Evolutionary conservation across 2,113 vertebrate genomes (phyloP), one percentile per base, ranked within the genome.

Genomic region (Zootoca vivipara): DNA sequence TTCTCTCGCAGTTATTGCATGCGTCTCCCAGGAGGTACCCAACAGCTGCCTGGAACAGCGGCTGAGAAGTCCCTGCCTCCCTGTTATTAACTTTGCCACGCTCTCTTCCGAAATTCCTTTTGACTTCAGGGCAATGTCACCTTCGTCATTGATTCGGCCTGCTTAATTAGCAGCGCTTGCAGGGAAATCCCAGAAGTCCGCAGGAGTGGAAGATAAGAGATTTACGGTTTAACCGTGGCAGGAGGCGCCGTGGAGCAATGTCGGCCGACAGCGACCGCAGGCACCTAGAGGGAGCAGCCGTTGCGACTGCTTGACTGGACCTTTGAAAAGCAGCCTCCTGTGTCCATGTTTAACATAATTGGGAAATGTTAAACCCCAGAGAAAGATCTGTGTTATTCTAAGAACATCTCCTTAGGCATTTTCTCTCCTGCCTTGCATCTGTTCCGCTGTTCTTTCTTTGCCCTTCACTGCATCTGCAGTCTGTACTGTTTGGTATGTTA

Each of bases 361-460:
- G 86, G 83, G 83, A 89, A 93, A 85, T 13, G 35, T 30, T 33
- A 77, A 81, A 40, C 72, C 42, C 64, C 56, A 88, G 88, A 89
- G 82, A 33, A 10, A 22, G 18, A 7, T 73, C 77, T 58, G 18
- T 30, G 62, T 83, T 79, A 4, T 64, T 92, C 35, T 83, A 92
- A 35, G 78, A 65, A n/a, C n/a, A 70, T 33, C 18, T 58, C 1
- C 0, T 83, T 38, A 82, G 18, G 70, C 78, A 7, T 33, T 78
- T 35, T 38, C 58, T 28, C 33, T 33, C 1, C 85, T 26, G 10
- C 79, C 87, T 69, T 42, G 30, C 70, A 7, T 91, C 28, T 87
- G 42, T 70, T 13, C 2, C 4, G 1, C 28, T 62, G 33, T 80
- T 92, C 75, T 89, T n/a, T 2, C 52, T 82, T 83, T 80, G 72